Percentiles rank a stretch among this genome's conserved stretches.
Evolutionary conservation across 1,140 invertebrate species (phyloP).

Genomic region (Diachasma alloeum): DNA sequence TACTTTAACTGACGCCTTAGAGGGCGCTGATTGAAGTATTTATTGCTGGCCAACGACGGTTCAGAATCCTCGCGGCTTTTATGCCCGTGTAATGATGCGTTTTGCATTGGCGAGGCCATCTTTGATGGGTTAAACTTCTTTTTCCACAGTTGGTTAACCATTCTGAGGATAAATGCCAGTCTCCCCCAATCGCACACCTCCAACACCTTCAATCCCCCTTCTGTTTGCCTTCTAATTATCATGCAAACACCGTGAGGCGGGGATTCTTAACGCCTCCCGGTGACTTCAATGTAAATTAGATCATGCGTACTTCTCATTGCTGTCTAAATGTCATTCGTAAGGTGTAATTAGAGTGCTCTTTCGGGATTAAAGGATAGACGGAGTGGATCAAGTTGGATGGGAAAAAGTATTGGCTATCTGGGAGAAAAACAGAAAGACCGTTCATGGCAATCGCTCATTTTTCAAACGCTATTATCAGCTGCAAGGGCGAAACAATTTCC

Average conservation of each 20-base stretch:
- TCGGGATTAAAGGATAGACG: background rate
- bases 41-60: slow-evolving; percentile 47
- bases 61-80: slow-evolving; percentile 34
- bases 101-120: slow-evolving; percentile 48
- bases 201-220: background rate
- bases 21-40: slow-evolving; percentile 63
- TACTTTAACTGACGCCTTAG: slow-evolving; percentile 60
- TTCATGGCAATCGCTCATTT: slow-evolving; percentile 16
- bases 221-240: slow-evolving; percentile 25
- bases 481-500: background rate
- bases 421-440: background rate
- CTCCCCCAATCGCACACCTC: slow-evolving; percentile 18
- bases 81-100: slow-evolving; percentile 55
- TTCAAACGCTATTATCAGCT: slow-evolving; percentile 8
- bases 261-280: slow-evolving; percentile 18
- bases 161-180: background rate
- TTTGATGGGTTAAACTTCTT: slow-evolving; percentile 5
- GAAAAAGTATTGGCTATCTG: background rate
- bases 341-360: slow-evolving; percentile 37
- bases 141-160: slow-evolving; percentile 8
- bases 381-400: background rate
- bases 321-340: slow-evolving; percentile 10
- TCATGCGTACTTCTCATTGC: background rate
- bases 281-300: slow-evolving; percentile 19
- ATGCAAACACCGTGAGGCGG: background rate